Conservation (phyloP, 2,797 vertebrate genomes). For the Halcyon chelicuti region DNA sequence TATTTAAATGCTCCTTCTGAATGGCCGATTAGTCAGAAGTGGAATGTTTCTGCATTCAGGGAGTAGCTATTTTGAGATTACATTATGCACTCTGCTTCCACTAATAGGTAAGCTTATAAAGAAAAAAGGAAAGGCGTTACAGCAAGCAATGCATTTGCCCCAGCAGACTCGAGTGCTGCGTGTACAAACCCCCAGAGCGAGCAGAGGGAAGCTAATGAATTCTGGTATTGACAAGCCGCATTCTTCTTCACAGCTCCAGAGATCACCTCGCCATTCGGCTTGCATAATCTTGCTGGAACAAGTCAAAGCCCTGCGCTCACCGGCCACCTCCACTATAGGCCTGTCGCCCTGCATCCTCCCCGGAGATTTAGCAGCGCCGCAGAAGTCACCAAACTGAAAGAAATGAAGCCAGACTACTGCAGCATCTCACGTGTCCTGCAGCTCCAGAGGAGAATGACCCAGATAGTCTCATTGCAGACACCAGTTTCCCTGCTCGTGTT, state of each 20-base stretch:
- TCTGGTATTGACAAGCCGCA: background rate
- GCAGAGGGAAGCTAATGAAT: background rate
- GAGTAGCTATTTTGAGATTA: slow-evolving; percentile 70
- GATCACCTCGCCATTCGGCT: background rate
- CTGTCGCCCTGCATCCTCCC: background rate
- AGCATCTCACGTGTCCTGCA: background rate
- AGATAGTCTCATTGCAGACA: background rate
- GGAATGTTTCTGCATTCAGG: slow-evolving; percentile 56
- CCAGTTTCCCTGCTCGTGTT: background rate
- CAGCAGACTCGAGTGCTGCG: background rate
- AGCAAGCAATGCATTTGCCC: background rate
- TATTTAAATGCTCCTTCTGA: slow-evolving; percentile 63
- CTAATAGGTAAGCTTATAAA: slow-evolving; percentile 34
- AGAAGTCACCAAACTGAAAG: background rate
- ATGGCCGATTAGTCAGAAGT: slow-evolving; percentile 52
- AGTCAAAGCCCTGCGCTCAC: background rate
- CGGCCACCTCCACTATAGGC: background rate
- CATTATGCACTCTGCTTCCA: slow-evolving; percentile 53
- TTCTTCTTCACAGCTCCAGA: background rate
- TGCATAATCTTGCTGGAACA: background rate
- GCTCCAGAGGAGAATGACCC: background rate
- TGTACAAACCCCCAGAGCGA: background rate
- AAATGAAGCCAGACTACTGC: background rate
- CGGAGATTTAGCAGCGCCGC: fast-evolving
- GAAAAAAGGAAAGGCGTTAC: background rate